These are phyloP conservation scores for Anaspis maculata DNA, from an alignment of 2,888 invertebrate species.

Conservation along the genomic window DNA sequence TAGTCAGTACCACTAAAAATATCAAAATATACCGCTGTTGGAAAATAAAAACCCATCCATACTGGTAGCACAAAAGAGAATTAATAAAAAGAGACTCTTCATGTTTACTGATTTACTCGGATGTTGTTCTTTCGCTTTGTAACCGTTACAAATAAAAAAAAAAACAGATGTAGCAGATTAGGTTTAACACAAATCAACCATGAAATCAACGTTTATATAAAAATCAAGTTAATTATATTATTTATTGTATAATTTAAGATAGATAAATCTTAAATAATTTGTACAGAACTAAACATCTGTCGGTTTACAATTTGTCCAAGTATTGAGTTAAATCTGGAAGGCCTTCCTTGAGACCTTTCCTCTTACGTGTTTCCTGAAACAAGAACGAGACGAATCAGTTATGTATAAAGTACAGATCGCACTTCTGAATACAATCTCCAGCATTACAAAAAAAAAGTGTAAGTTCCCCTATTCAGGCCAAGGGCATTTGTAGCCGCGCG, in stretches of 20 bases:
- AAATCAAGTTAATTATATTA: constrained; percentile 15
- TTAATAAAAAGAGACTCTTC: too few species aligned
- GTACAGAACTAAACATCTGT: constrained; percentile 37
- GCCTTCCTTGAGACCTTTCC: constrained; percentile 98
- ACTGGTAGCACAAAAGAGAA: too few species aligned
- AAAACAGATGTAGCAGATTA: too few species aligned
- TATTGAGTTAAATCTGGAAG: constrained; percentile 92
- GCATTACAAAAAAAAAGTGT: constrained; percentile 32
- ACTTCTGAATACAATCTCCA: not conserved
- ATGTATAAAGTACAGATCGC: not conserved
- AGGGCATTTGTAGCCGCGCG: constrained; percentile 28
- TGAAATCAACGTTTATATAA: too few species aligned
- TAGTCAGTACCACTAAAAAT: too few species aligned
- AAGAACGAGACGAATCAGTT: constrained; percentile 14
- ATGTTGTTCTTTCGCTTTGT: too few species aligned
- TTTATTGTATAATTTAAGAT: constrained; percentile 21
- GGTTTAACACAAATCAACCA: too few species aligned
- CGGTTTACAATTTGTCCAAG: constrained; percentile 94
- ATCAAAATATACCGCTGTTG: too few species aligned
- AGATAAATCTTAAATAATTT: constrained; percentile 36
- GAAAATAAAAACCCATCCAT: too few species aligned
- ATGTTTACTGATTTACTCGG: too few species aligned
- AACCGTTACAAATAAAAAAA: too few species aligned
- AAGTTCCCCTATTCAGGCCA: constrained; percentile 44
- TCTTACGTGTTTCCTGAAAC: constrained; percentile 85